phyloP scores from a whole-genome alignment of 2,113 vertebrate species.

The Ciconia boyciana region DNA sequence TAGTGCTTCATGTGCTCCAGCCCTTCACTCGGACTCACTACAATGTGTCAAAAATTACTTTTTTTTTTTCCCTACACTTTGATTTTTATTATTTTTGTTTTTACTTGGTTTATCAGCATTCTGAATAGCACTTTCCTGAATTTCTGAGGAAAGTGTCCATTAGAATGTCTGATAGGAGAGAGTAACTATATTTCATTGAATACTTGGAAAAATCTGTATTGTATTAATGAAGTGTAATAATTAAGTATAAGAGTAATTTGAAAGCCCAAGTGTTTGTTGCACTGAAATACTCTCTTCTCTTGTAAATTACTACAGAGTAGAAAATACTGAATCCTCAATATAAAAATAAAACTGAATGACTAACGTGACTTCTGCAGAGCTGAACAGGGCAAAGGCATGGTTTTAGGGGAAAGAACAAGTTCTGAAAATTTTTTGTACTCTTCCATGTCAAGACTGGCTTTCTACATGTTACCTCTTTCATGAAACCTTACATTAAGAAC shows the following conservation, averaged over 20 bases:
- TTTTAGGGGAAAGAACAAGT: neutral
- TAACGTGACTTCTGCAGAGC: neutral
- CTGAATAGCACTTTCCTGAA: neutral
- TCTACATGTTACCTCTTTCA: neutral
- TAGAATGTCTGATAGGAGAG: neutral
- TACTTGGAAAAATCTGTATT: neutral
- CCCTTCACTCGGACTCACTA: neutral
- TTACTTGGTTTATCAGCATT: neutral
- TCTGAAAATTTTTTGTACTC: neutral
- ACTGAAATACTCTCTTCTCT: neutral
- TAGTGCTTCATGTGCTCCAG: neutral
- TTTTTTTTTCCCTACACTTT: neutral
- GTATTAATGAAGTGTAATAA: neutral
- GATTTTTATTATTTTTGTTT: neutral
- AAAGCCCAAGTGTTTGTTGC: neutral
- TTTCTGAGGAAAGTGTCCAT: neutral
- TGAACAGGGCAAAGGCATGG: neutral
- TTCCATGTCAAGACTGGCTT: neutral
- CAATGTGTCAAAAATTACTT: neutral
- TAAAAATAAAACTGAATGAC: neutral
- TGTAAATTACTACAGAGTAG: neutral
- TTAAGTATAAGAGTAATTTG: neutral
- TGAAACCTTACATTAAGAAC: neutral
- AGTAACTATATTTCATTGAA: neutral
- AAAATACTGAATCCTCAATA: neutral